Evolutionary conservation across 2,113 vertebrate species (phyloP).

Genomic region (Ornithorhynchus anatinus): DNA sequence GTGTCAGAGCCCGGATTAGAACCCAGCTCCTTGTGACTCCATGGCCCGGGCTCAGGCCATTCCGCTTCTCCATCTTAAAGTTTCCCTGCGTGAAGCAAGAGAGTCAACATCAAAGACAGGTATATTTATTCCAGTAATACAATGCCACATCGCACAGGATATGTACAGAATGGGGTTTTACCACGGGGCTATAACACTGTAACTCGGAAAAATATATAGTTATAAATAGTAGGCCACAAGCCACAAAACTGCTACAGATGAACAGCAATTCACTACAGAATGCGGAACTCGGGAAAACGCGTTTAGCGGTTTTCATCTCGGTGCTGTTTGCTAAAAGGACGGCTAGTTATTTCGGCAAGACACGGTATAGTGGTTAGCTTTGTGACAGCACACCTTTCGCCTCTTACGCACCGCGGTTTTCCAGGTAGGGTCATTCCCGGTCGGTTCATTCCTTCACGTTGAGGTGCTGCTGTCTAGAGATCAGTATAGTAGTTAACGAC

Average conservation of each 20-base stretch:
- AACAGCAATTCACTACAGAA: slow-evolving; percentile 55
- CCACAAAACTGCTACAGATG: slow-evolving; percentile 49
- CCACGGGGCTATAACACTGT: slow-evolving; percentile 38
- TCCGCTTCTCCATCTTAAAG: background rate
- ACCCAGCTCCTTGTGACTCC: too few relatives aligned
- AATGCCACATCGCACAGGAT: slow-evolving; percentile 58
- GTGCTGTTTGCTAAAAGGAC: slow-evolving; percentile 22
- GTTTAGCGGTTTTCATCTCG: slow-evolving; percentile 27
- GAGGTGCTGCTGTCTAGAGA: slow-evolving; percentile 38
- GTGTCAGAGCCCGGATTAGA: too few relatives aligned
- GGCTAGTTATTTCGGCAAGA: slow-evolving; percentile 32
- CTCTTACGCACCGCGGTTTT: background rate
- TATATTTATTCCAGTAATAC: slow-evolving; percentile 66
- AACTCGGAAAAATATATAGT: slow-evolving; percentile 49
- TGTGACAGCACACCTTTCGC: background rate
- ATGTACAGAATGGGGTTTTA: slow-evolving; percentile 47
- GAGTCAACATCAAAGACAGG: slow-evolving; percentile 12
- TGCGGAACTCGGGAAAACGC: slow-evolving; percentile 41
- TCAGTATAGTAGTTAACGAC: slow-evolving; percentile 55
- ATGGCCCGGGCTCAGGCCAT: too few relatives aligned
- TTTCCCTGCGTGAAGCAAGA: slow-evolving; percentile 9
- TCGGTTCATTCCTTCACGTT: too few relatives aligned
- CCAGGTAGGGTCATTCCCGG: background rate
- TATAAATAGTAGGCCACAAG: slow-evolving; percentile 60
- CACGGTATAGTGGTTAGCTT: slow-evolving; percentile 39